Evolutionary conservation across 2,888 invertebrate genomes (phyloP).

Genomic region (Orchesellides sinensis): DNA sequence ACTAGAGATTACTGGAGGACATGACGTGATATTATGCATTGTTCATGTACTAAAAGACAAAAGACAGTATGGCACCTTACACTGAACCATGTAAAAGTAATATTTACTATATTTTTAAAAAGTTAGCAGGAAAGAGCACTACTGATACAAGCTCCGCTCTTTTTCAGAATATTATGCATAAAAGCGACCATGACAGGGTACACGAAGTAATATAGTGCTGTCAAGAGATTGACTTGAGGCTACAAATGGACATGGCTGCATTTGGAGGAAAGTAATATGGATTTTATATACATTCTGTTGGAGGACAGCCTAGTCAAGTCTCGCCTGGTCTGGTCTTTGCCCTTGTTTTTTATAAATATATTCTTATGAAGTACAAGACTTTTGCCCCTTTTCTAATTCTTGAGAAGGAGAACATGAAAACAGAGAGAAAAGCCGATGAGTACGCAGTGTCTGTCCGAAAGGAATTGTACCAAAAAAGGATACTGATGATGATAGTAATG

Average conservation of each 20-base stretch:
- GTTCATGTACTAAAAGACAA: no score
- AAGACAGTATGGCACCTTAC: no score
- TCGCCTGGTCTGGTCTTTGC: neutral
- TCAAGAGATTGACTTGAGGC: conserved; percentile 59
- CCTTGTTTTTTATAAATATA: neutral
- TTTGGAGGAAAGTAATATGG: no score
- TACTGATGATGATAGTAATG: conserved; percentile 21
- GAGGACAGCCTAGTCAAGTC: no score
- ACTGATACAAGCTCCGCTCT: no score
- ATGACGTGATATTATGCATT: no score
- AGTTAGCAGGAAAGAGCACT: no score
- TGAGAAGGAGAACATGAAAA: no score
- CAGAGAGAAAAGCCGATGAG: neutral
- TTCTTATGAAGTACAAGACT: neutral
- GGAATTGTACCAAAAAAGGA: neutral
- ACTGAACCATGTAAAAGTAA: no score
- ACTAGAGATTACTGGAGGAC: no score
- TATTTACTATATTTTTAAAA: no score
- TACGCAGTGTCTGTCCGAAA: neutral
- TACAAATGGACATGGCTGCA: conserved; percentile 20
- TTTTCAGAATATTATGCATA: conserved; percentile 16
- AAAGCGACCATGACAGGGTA: neutral
- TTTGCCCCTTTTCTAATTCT: neutral
- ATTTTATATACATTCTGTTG: no score
- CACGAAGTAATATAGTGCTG: conserved; percentile 48